Evolutionary conservation across 2,888 invertebrate genomes (phyloP).

Genomic region (Phyllotreta cruciferae): DNA sequence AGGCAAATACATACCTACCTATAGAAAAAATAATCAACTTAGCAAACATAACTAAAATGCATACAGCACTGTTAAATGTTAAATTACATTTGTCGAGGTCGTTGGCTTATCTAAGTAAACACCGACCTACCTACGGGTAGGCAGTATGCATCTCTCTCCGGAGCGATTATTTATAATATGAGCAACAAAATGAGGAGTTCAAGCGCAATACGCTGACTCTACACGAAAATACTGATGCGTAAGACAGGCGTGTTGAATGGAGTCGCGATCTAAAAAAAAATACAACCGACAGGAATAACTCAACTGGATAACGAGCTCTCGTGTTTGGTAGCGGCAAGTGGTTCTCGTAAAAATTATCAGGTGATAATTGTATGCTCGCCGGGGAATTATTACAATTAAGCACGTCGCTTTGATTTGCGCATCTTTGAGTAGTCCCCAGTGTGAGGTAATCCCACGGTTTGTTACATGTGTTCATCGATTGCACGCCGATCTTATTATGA

Average conservation of each 20-base stretch:
- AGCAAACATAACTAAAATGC: no score
- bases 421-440: no score
- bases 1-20: no score
- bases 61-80: no score
- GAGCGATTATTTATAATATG: constrained; percentile 7
- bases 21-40: no score
- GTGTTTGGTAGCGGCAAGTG: neutral
- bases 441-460: no score
- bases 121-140: no score
- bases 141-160: neutral
- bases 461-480: no score
- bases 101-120: no score
- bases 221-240: constrained; percentile 21
- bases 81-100: no score
- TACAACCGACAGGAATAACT: constrained; percentile 4
- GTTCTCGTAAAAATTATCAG: constrained; percentile 10
- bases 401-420: no score
- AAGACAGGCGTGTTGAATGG: constrained; percentile 19
- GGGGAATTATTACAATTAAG: neutral
- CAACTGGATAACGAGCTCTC: constrained; percentile 14
- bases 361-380: constrained; percentile 9
- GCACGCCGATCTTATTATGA: no score
- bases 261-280: constrained; percentile 4
- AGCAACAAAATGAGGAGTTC: constrained; percentile 13
- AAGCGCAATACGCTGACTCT: constrained; percentile 21